Conservation (phyloP, 1,140 invertebrate species). For the Dreissena polymorpha region DNA sequence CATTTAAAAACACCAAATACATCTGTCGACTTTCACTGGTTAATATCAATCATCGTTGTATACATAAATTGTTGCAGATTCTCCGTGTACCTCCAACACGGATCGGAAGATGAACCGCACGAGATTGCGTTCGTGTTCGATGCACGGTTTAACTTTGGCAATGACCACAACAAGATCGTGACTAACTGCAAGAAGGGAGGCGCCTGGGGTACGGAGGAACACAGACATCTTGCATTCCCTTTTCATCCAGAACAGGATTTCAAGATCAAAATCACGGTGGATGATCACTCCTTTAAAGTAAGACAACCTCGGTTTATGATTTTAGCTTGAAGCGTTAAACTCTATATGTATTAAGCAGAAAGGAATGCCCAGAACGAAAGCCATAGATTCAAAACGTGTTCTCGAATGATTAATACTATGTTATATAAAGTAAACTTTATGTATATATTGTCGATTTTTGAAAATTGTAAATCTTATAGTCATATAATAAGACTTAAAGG, state of each 20-base stretch:
- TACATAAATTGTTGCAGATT: slow-evolving; percentile 40
- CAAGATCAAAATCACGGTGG: slow-evolving; percentile 80
- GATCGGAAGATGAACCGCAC: slow-evolving; percentile 39
- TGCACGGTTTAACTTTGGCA: slow-evolving; percentile 60
- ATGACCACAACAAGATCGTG: slow-evolving; percentile 81
- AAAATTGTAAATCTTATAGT: too few species aligned
- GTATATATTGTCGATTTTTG: too few species aligned
- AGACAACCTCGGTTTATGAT: neutral
- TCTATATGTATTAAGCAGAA: too few species aligned
- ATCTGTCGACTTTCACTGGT: too few species aligned
- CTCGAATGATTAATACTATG: too few species aligned
- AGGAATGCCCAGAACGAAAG: too few species aligned
- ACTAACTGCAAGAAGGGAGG: slow-evolving; percentile 87
- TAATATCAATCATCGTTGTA: too few species aligned
- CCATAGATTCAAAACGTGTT: too few species aligned
- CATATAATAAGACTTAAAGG: too few species aligned
- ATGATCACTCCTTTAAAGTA: slow-evolving; percentile 80
- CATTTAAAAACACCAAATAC: too few species aligned
- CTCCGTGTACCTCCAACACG: slow-evolving; percentile 53
- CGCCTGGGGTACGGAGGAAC: slow-evolving; percentile 87
- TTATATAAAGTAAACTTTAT: too few species aligned
- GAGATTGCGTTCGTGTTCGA: slow-evolving; percentile 63
- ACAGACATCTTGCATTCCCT: slow-evolving; percentile 83
- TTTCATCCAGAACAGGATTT: slow-evolving; percentile 87
- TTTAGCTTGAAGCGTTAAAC: too few species aligned